These are phyloP conservation scores for Rhyzopertha dominica DNA, from an alignment of 1,140 invertebrate genomes.

Conservation along the genomic window DNA sequence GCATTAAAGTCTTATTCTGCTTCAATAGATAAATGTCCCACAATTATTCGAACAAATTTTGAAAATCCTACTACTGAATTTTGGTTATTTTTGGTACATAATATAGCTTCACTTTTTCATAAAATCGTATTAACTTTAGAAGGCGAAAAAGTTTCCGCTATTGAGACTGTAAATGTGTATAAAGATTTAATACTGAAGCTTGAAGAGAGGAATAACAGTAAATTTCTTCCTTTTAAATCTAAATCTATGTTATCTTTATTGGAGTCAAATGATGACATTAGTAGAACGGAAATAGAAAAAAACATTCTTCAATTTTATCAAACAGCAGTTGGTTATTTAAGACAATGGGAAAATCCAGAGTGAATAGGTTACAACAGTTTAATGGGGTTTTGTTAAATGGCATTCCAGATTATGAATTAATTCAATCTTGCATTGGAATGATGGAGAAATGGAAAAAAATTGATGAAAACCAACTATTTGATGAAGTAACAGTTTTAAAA, in stretches of 20 bases:
- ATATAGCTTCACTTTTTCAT: constrained; percentile 15
- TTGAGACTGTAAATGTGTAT: constrained; percentile 3
- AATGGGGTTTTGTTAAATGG: background rate
- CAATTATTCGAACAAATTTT: constrained; percentile 15
- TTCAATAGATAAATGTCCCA: constrained; percentile 20
- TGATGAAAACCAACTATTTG: constrained; percentile 16
- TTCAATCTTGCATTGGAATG: background rate
- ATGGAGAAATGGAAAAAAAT: background rate
- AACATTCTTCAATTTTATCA: background rate
- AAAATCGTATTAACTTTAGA: constrained; percentile 11
- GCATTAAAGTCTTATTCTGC: constrained; percentile 27
- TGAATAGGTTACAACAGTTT: background rate
- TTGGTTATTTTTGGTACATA: constrained; percentile 18
- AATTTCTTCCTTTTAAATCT: constrained; percentile 7
- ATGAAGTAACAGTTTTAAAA: constrained; percentile 10
- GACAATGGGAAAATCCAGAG: background rate
- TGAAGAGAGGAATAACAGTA: background rate
- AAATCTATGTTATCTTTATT: background rate
- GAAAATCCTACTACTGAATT: constrained; percentile 10
- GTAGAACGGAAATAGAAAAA: too few relatives aligned
- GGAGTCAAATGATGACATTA: too few relatives aligned
- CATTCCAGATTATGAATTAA: background rate
- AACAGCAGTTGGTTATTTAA: too few relatives aligned
- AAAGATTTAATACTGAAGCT: constrained; percentile 8
- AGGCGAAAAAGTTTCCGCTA: constrained; percentile 5